Evolutionary conservation across 2,797 vertebrate species (phyloP).

Genomic region (Cossypha dichroa): DNA sequence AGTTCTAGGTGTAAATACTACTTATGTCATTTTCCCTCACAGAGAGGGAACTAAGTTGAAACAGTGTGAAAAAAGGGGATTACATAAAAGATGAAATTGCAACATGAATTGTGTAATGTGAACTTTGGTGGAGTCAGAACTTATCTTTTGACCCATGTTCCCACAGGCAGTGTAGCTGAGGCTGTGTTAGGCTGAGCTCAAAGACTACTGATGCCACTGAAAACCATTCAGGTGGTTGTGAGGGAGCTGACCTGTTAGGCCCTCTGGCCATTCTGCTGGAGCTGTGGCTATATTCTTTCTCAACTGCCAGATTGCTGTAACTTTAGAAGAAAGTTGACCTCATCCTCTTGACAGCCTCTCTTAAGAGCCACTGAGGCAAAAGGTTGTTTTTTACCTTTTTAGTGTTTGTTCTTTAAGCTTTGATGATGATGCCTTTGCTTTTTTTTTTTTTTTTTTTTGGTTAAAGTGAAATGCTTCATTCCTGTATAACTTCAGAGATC

Average conservation of each 20-base stretch:
- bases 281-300: neutral
- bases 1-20: neutral
- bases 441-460: neutral
- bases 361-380: neutral
- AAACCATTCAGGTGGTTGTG: neutral
- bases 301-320: slow-evolving; percentile 6
- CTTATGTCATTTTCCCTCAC: neutral
- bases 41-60: neutral
- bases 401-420: neutral
- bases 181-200: neutral
- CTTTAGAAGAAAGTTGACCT: neutral
- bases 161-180: neutral
- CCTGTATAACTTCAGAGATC: neutral
- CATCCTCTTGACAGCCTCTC: neutral
- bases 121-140: neutral
- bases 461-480: neutral
- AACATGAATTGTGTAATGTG: neutral
- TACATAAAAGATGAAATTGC: neutral
- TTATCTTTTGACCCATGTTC: neutral
- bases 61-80: neutral
- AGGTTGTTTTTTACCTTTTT: neutral
- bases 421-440: neutral
- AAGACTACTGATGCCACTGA: neutral
- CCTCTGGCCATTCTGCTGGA: neutral
- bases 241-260: neutral